Evolutionary conservation across 2,113 vertebrate species (phyloP).

Genomic region (Spilogale gracilis): DNA sequence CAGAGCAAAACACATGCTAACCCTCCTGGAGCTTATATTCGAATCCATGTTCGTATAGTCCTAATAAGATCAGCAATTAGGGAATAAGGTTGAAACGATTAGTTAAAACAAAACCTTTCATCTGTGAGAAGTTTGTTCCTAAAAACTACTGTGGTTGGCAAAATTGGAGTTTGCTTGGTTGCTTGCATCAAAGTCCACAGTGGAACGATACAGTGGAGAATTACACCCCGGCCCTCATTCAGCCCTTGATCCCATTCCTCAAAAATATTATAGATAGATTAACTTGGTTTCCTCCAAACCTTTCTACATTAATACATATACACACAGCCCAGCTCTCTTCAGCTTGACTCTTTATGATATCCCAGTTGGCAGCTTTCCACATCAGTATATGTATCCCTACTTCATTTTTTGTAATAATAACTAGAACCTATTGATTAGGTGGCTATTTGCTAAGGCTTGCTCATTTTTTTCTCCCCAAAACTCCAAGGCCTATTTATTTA

Average conservation of each 20-base stretch:
- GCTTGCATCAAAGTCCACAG: neutral
- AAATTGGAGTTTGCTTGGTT: slow-evolving; percentile 20
- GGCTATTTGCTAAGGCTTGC: neutral
- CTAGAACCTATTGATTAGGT: neutral
- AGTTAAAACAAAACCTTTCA: slow-evolving; percentile 61
- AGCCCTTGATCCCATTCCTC: neutral
- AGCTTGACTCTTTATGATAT: neutral
- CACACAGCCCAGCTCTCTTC: neutral
- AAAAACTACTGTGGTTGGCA: slow-evolving; percentile 31
- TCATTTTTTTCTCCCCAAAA: slow-evolving; percentile 7
- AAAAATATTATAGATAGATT: neutral
- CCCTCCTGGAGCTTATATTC: neutral
- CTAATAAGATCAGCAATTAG: slow-evolving; percentile 55
- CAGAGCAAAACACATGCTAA: neutral
- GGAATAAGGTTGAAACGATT: slow-evolving; percentile 47
- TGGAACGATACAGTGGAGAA: neutral
- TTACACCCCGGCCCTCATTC: neutral
- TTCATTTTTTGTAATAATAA: slow-evolving; percentile 8
- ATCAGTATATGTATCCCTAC: neutral
- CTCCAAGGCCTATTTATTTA: neutral
- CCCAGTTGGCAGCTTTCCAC: neutral
- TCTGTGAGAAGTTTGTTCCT: slow-evolving; percentile 13
- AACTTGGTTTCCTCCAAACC: neutral
- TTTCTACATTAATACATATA: neutral
- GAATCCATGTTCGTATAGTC: neutral